Evolutionary conservation across 2,888 invertebrate species (phyloP).

Genomic region (Hedya salicella): DNA sequence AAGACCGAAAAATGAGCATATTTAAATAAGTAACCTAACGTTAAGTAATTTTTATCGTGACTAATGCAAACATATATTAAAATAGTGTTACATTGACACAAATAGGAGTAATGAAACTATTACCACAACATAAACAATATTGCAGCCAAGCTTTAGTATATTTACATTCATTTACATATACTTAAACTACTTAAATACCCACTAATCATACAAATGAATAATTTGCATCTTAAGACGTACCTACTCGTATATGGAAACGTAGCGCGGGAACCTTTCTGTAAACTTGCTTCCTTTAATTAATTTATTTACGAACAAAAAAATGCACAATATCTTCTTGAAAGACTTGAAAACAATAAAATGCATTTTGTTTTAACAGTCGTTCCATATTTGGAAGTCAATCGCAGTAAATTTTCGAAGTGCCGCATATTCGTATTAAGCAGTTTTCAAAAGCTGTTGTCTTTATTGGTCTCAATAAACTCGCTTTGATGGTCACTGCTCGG

Average conservation of each 20-base stretch:
- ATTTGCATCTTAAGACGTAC: slow-evolving; percentile 16
- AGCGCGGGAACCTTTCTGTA: not conserved
- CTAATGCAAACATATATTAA: slow-evolving; percentile 11
- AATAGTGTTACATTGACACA: slow-evolving; percentile 31
- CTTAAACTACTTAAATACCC: slow-evolving; percentile 40
- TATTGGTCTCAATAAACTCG: slow-evolving; percentile 52
- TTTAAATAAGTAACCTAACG: not conserved
- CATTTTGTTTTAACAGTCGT: not conserved
- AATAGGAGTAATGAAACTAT: slow-evolving; percentile 39
- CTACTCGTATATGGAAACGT: slow-evolving; percentile 12
- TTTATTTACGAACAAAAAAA: not conserved
- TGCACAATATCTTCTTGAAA: slow-evolving; percentile 31
- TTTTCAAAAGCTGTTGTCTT: slow-evolving; percentile 52
- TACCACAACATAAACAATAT: slow-evolving; percentile 45
- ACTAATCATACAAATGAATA: slow-evolving; percentile 41
- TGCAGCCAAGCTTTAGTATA: slow-evolving; percentile 38
- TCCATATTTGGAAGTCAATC: slow-evolving; percentile 22
- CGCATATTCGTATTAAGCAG: slow-evolving; percentile 42
- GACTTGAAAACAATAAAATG: slow-evolving; percentile 4
- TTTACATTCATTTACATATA: slow-evolving; percentile 45
- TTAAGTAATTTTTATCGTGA: not conserved
- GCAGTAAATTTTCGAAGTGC: slow-evolving; percentile 27
- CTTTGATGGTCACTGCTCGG: slow-evolving; percentile 46
- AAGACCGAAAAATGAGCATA: not conserved
- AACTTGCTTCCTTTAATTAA: slow-evolving; percentile 27